Conservation (phyloP, 2,797 vertebrate genomes). For the Eptatretus atami region DNA sequence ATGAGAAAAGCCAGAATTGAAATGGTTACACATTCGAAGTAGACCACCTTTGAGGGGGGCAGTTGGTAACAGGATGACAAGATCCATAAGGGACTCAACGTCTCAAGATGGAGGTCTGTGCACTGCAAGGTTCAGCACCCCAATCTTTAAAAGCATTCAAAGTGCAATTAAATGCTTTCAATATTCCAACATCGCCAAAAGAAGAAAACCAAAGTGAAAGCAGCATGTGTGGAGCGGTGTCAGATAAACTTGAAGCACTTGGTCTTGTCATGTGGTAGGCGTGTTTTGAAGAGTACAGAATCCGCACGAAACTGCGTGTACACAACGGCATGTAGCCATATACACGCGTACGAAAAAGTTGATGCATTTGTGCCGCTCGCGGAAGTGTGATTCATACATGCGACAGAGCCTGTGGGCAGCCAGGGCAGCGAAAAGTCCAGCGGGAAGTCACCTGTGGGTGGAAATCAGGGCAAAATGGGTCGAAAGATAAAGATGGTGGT, state of each 20-base stretch:
- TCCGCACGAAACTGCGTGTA: slow-evolving; percentile 95
- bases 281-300: slow-evolving; percentile 91
- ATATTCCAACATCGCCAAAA: too few relatives aligned
- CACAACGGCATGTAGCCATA: slow-evolving; percentile 94
- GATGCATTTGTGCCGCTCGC: slow-evolving; percentile 95
- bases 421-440: slow-evolving; percentile 92
- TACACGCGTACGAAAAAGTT: slow-evolving; percentile 96
- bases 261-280: slow-evolving; percentile 87
- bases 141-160: too few relatives aligned
- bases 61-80: too few relatives aligned
- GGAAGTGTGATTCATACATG: slow-evolving; percentile 94
- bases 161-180: too few relatives aligned
- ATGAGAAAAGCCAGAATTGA: too few relatives aligned
- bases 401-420: slow-evolving; percentile 80
- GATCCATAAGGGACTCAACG: too few relatives aligned
- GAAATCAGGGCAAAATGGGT: not conserved
- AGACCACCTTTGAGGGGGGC: too few relatives aligned
- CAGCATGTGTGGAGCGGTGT: slow-evolving; percentile 10
- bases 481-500: not conserved
- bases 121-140: too few relatives aligned
- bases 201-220: too few relatives aligned
- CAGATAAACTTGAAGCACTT: slow-evolving; percentile 99
- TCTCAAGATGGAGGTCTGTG: too few relatives aligned
- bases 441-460: slow-evolving; percentile 54
- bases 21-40: too few relatives aligned